Conservation (phyloP, 1,140 invertebrate species). For the Heliconius nattereri region DNA sequence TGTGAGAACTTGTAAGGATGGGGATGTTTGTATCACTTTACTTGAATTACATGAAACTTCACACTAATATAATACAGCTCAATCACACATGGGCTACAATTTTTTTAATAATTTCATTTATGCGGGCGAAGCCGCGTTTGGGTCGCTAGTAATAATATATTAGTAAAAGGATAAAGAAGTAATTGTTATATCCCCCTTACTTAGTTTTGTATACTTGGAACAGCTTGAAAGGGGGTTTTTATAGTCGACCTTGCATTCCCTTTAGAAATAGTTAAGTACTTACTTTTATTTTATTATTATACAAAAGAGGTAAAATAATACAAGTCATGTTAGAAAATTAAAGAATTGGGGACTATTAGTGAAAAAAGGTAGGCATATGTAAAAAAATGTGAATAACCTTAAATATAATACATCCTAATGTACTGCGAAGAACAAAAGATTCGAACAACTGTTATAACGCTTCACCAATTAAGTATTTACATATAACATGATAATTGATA, state of each 20-base stretch:
- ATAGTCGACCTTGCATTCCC: background rate
- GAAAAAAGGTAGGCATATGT: background rate
- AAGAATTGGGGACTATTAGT: background rate
- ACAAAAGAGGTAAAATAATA: background rate
- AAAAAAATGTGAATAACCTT: background rate
- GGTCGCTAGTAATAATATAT: no score
- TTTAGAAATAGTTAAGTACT: conserved; percentile 5
- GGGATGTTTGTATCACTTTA: no score
- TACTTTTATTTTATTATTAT: background rate
- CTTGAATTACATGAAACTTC: no score
- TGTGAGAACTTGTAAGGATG: no score
- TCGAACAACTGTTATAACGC: background rate
- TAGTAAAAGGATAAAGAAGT: background rate
- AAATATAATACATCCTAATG: background rate
- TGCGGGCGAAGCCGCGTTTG: no score
- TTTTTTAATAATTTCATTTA: no score
- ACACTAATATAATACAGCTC: no score
- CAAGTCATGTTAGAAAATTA: background rate
- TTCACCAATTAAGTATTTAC: no score
- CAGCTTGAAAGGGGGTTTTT: background rate
- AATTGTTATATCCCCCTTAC: background rate
- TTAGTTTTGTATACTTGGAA: background rate
- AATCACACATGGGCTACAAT: no score
- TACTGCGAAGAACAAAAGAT: background rate
- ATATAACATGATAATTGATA: no score